Conservation (phyloP, 2,113 vertebrate species). For the Oostethus manadensis region DNA sequence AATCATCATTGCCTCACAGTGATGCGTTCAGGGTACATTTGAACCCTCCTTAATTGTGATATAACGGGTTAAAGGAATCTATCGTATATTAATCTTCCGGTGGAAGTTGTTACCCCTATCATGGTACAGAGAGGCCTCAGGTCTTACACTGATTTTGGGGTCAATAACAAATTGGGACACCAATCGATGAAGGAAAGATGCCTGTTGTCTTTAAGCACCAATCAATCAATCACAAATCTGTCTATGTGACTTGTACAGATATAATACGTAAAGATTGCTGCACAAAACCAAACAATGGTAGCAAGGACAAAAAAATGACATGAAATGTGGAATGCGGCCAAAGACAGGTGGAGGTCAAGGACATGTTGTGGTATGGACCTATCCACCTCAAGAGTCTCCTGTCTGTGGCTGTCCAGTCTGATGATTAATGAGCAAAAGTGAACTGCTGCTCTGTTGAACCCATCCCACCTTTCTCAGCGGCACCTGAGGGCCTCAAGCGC, state of each 20-base stretch:
- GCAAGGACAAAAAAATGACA: neutral
- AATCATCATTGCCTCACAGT: no score
- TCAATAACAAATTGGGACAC: constrained; percentile 34
- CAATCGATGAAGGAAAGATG: constrained; percentile 1
- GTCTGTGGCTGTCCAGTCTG: constrained; percentile 73
- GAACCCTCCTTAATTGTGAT: neutral
- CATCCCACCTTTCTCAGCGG: constrained; percentile 50
- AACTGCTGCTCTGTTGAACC: constrained; percentile 59
- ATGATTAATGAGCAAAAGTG: constrained; percentile 88
- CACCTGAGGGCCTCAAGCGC: constrained; percentile 34
- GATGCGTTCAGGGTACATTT: neutral
- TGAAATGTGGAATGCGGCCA: constrained; percentile 6
- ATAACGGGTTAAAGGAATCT: constrained; percentile 12
- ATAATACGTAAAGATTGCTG: neutral
- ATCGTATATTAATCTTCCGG: constrained; percentile 26
- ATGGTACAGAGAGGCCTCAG: constrained; percentile 29
- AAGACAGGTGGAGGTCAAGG: constrained; percentile 46
- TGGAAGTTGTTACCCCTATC: constrained; percentile 23
- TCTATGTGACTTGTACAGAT: no score
- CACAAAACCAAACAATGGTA: neutral
- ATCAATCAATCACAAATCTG: constrained; percentile 28
- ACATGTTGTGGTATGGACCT: constrained; percentile 33
- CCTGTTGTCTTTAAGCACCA: constrained; percentile 25
- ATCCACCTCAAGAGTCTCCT: constrained; percentile 65
- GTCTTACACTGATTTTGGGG: constrained; percentile 29